Percentiles rank a stretch among this genome's conserved stretches.
phyloP scores from a whole-genome alignment of 2,888 invertebrate species.

The Microchrysa polita region DNA sequence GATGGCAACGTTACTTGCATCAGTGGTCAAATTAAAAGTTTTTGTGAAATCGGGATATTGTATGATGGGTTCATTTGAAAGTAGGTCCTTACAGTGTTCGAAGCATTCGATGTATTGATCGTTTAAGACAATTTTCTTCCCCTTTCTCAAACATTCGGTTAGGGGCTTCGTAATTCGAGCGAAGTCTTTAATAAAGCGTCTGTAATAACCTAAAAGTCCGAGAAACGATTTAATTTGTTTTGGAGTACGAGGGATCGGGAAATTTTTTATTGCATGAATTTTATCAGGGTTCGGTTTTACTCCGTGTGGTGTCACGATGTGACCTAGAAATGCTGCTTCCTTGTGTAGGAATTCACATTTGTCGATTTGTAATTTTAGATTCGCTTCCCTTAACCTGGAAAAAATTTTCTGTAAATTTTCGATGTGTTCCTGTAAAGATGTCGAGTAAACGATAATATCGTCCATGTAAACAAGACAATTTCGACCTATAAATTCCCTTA shows the following conservation, averaged over 20 bases:
- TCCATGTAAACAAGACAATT: too few species aligned
- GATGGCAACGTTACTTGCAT: constrained; percentile 54
- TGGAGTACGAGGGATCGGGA: background rate
- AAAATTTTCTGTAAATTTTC: background rate
- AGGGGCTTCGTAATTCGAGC: constrained; percentile 50
- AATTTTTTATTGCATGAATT: constrained; percentile 52
- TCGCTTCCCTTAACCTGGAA: background rate
- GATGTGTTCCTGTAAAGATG: background rate
- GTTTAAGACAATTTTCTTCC: constrained; percentile 43
- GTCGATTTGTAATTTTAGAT: background rate
- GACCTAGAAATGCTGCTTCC: constrained; percentile 56
- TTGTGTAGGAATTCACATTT: constrained; percentile 52
- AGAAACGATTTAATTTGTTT: constrained; percentile 52
- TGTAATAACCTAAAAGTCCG: constrained; percentile 52
- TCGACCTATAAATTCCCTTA: too few species aligned
- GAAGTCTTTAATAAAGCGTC: constrained; percentile 51
- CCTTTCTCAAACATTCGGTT: constrained; percentile 50
- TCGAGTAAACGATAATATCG: constrained; percentile 47
- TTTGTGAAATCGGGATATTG: constrained; percentile 58
- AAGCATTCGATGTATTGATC: constrained; percentile 6
- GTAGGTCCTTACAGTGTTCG: background rate
- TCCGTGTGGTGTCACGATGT: constrained; percentile 56
- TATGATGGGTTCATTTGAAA: constrained; percentile 54
- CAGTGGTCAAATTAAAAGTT: constrained; percentile 55
- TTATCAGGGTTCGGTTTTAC: constrained; percentile 57